Evolutionary conservation across 2,113 vertebrate species (phyloP).

Genomic region (Toxotes jaculatrix): DNA sequence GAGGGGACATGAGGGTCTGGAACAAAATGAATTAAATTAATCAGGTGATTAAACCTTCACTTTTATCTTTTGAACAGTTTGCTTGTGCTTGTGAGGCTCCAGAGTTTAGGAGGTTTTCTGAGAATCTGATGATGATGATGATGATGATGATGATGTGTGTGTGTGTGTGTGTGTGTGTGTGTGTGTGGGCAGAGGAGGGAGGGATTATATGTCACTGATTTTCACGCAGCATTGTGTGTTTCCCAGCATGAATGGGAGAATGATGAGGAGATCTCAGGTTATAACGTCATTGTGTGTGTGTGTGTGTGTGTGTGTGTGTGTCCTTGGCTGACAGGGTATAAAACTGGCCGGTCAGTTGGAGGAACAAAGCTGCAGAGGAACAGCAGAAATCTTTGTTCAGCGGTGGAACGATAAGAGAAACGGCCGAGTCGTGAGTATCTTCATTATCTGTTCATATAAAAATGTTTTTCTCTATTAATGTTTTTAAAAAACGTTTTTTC

Average conservation of each 20-base stretch:
- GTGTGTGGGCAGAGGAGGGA: background rate
- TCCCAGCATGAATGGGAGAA: slow-evolving; percentile 25
- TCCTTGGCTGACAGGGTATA: slow-evolving; percentile 53
- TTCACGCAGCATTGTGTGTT: slow-evolving; percentile 22
- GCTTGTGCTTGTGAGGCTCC: no score
- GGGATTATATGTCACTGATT: slow-evolving; percentile 25
- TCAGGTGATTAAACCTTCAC: no score
- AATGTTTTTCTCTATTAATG: background rate
- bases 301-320: slow-evolving; percentile 21
- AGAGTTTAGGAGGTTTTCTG: no score
- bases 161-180: no score
- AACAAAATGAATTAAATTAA: no score
- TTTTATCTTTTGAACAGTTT: no score
- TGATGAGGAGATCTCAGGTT: background rate
- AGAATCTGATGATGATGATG: no score
- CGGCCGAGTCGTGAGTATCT: slow-evolving; percentile 47
- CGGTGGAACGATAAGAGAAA: background rate
- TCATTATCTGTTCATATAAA: background rate
- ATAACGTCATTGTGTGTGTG: slow-evolving; percentile 20
- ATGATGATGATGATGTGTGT: no score
- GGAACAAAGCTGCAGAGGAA: slow-evolving; percentile 6
- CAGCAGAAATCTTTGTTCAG: slow-evolving; percentile 9
- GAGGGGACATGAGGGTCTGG: no score
- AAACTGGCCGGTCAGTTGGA: slow-evolving; percentile 14
- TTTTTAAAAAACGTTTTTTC: background rate